A percentile compares a stretch with the other conserved stretches of the same genome.
Evolutionary conservation across 1,140 invertebrate species (phyloP).

Genomic region (Drosophila dunni): DNA sequence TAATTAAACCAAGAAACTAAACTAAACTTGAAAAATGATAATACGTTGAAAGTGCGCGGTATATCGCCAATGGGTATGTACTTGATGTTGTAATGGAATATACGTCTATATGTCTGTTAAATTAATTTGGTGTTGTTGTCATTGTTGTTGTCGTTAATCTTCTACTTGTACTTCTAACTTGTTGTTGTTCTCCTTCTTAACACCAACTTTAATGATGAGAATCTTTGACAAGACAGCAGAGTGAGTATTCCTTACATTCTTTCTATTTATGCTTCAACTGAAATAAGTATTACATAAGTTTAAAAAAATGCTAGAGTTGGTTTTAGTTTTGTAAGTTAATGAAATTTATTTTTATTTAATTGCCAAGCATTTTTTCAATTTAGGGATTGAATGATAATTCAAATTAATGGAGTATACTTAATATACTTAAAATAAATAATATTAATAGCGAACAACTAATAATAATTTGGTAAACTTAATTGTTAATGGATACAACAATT

Average conservation of each 20-base stretch:
- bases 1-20: conserved; percentile 19
- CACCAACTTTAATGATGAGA: neutral
- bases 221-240: conserved; percentile 38
- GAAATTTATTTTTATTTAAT: no score
- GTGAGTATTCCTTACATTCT: conserved; percentile 58
- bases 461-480: no score
- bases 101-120: conserved; percentile 60
- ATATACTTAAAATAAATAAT: no score
- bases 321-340: no score
- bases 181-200: conserved; percentile 8
- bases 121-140: conserved; percentile 68
- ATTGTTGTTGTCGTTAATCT: conserved; percentile 14
- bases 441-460: no score
- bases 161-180: conserved; percentile 14
- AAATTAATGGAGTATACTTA: no score
- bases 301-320: no score
- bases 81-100: conserved; percentile 84
- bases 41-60: conserved; percentile 44
- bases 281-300: no score
- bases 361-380: no score
- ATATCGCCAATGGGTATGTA: conserved; percentile 73
- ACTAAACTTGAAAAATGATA: conserved; percentile 4
- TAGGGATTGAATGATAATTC: no score
- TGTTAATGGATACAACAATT: no score
- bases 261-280: neutral